Evolutionary conservation across 2,888 invertebrate genomes (phyloP).

Genomic region (Plagiodera versicolora): DNA sequence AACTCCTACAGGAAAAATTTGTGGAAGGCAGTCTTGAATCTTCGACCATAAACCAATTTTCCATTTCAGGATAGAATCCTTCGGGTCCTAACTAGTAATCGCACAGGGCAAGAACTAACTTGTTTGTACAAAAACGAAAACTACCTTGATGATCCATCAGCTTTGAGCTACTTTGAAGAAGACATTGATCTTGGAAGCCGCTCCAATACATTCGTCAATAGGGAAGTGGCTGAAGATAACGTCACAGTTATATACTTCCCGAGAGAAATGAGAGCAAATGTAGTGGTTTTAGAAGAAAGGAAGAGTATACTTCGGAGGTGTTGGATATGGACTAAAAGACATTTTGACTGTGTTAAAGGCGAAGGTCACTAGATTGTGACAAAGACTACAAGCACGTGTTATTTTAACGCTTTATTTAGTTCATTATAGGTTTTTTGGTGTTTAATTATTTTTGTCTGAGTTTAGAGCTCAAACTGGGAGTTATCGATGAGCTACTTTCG

Average conservation of each 20-base stretch:
- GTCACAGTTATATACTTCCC: constrained; percentile 13
- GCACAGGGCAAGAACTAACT: constrained; percentile 1
- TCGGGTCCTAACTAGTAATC: constrained; percentile 9
- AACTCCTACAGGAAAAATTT: too few species aligned
- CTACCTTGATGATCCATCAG: constrained; percentile 21
- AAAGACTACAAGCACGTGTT: too few species aligned
- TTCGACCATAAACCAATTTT: too few species aligned
- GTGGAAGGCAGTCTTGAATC: too few species aligned
- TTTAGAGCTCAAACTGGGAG: too few species aligned
- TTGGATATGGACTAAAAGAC: constrained; percentile 2
- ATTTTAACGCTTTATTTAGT: too few species aligned
- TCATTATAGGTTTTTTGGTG: too few species aligned
- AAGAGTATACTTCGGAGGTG: constrained; percentile 11
- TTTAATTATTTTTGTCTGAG: too few species aligned
- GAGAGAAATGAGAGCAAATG: constrained; percentile 8
- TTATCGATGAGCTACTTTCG: too few species aligned
- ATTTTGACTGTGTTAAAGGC: background rate
- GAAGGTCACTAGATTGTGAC: background rate
- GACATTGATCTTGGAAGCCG: constrained; percentile 10
- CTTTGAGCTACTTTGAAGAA: constrained; percentile 21
- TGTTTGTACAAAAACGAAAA: constrained; percentile 25
- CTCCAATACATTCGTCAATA: constrained; percentile 6
- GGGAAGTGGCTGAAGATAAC: background rate
- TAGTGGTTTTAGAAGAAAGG: constrained; percentile 4
- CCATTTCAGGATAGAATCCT: constrained; percentile 22